phyloP scores from a whole-genome alignment of 2,888 invertebrate genomes.

The Xestobium rufovillosum region DNA sequence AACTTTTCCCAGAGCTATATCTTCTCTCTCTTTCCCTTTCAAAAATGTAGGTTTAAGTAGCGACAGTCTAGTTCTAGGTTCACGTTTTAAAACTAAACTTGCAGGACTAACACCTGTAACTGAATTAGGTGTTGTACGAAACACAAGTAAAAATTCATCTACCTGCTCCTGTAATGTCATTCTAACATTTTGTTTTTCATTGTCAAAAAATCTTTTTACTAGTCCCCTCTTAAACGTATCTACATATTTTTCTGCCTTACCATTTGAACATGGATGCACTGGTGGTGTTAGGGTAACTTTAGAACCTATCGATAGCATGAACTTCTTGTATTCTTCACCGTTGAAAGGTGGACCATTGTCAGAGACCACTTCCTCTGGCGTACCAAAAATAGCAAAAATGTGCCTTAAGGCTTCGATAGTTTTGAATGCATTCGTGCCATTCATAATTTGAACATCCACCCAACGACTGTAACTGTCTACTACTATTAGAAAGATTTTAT shows the following conservation, averaged over 20 bases:
- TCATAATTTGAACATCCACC: constrained; percentile 11
- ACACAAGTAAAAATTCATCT: too few species aligned
- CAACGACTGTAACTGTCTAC: constrained; percentile 13
- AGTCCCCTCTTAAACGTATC: too few species aligned
- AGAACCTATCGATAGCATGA: constrained; percentile 11
- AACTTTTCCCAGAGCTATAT: too few species aligned
- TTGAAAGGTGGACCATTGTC: too few species aligned
- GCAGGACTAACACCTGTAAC: constrained; percentile 6
- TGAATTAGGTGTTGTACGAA: constrained; percentile 4
- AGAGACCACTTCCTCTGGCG: constrained; percentile 15
- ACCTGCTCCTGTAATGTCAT: too few species aligned
- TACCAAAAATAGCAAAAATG: constrained; percentile 11
- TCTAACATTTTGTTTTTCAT: too few species aligned
- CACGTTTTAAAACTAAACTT: constrained; percentile 5
- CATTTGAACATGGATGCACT: constrained; percentile 17
- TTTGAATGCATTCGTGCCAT: constrained; percentile 9
- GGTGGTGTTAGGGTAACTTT: constrained; percentile 12
- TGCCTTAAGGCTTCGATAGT: too few species aligned
- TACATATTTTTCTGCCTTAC: constrained; percentile 9
- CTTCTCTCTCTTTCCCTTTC: not conserved
- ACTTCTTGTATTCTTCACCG: constrained; percentile 13
- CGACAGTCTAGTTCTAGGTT: constrained; percentile 6
- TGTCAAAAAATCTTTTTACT: constrained; percentile 6
- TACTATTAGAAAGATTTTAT: too few species aligned
- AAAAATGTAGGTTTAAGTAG: not conserved